A percentile compares a stretch with the other conserved stretches of the same genome.
These are phyloP conservation scores for Hydractinia echinata DNA, from an alignment of 30 jellyfish, hydroid and myxozoan genomes.

Conservation along the genomic window DNA sequence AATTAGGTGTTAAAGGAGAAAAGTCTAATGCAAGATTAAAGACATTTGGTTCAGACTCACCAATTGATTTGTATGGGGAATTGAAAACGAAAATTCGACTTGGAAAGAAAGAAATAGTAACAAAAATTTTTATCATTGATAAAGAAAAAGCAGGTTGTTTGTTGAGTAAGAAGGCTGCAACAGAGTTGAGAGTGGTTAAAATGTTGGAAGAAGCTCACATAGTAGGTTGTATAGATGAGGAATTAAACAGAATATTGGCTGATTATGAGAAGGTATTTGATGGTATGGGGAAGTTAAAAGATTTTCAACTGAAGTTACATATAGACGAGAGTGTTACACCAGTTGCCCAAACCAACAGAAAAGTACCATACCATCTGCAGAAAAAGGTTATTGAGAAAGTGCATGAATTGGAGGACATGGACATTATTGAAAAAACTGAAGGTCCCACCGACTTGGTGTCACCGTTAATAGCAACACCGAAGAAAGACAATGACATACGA, in stretches of 20 bases:
- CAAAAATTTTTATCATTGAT: background rate
- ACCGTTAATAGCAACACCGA: slow-evolving; percentile 20
- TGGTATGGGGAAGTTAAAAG: slow-evolving; percentile 40
- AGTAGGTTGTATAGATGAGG: too few species aligned
- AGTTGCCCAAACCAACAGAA: slow-evolving; percentile 41
- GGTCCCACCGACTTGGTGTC: slow-evolving; percentile 23
- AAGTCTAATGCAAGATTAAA: too few species aligned
- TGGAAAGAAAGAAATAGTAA: background rate
- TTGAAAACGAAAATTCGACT: too few species aligned
- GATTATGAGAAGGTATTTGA: slow-evolving; percentile 2
- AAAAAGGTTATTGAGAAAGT: slow-evolving; percentile 36
- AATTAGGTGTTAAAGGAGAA: too few species aligned
- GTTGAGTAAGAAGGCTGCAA: too few species aligned
- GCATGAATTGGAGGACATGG: slow-evolving; percentile 52
- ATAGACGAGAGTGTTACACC: too few species aligned
- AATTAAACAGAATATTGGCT: background rate
- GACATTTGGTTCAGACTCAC: too few species aligned
- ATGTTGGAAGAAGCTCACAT: too few species aligned
- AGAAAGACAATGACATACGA: slow-evolving; percentile 38
- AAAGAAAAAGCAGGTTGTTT: background rate
- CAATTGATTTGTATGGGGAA: too few species aligned
- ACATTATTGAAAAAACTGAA: slow-evolving; percentile 21
- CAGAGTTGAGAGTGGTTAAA: too few species aligned
- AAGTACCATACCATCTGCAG: slow-evolving; percentile 21
- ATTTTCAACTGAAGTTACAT: too few species aligned